Evolutionary conservation across 2,888 invertebrate genomes (phyloP), one percentile per base, ranked within the genome.

Genomic region (Rotaria sp.): DNA sequence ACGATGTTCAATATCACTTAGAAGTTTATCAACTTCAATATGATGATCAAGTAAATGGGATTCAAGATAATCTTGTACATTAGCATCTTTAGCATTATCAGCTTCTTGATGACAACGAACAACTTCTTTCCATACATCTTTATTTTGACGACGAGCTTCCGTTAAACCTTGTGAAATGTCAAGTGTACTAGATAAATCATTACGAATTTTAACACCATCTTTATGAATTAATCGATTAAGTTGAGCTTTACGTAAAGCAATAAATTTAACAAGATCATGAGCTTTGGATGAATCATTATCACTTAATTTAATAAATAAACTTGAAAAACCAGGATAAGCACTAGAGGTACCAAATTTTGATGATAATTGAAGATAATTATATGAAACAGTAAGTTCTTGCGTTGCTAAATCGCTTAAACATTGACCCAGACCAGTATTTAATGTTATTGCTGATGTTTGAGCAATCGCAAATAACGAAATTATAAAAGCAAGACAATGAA

Each of bases 291-390:
- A 80, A 45, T 80, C 80, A 7, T 80, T 5, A 45, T 80, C 80
- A 21, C 80, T 80, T 80, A 80, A 45, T 41, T 45, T 41, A 26
- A n/a, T 45, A 45, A 80, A 80, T 45, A 80, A 45, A 80, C 80
- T 80, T 26, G 45, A 24, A 80, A 80, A 80, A n/a, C 80, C 80
- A 1, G 80, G 80, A 80, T 80, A 80, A n/a, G 45, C 80, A n/a
- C 21, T 41, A 11, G 11, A 10, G 1, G 45, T 15, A 45, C 80
- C 41, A 13, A 80, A 24, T 80, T 80, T 80, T 45, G 80, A 80
- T 80, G 80, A 41, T n/a, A 80, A 80, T 45, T 41, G 45, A 41
- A 80, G 45, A 45, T 80, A 80, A 45, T 80, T 45, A 80, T 80
- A 45, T 15, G 41, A 26, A 80, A 45, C 26, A 2, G 41, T 1